Percentiles rank a stretch among this genome's conserved stretches.
Conservation (phyloP, 2,888 invertebrate species). For the Aromia moschata region DNA sequence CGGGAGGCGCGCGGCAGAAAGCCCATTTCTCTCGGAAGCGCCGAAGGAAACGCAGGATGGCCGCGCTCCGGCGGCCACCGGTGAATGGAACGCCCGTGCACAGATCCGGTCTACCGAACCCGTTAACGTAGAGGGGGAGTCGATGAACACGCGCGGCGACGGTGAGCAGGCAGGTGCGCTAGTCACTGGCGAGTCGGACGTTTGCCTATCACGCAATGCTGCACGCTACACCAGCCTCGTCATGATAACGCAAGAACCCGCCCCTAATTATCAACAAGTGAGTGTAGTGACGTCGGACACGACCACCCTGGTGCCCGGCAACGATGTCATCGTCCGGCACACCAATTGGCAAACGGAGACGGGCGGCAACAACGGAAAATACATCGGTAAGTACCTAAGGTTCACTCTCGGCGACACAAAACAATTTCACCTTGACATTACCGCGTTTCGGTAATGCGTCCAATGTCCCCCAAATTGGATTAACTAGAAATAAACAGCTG, state of each 20-base stretch:
- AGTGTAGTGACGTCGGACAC: slow-evolving; percentile 81
- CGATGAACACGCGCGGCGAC: slow-evolving; percentile 53
- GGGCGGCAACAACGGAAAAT: slow-evolving; percentile 28
- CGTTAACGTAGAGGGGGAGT: slow-evolving; percentile 55
- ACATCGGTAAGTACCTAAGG: slow-evolving; percentile 34
- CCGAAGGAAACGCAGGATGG: slow-evolving; percentile 26
- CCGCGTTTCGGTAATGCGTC: background rate
- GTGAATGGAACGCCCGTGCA: slow-evolving; percentile 52
- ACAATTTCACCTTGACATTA: slow-evolving; percentile 28
- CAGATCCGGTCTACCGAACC: slow-evolving; percentile 58
- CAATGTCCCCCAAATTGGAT: background rate
- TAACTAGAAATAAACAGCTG: background rate
- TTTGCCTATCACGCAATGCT: slow-evolving; percentile 56
- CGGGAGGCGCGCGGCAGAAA: slow-evolving; percentile 31
- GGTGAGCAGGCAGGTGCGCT: slow-evolving; percentile 62
- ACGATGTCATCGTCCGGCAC: slow-evolving; percentile 72
- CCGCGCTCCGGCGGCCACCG: slow-evolving; percentile 29
- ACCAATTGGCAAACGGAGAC: slow-evolving; percentile 69
- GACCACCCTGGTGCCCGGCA: slow-evolving; percentile 72
- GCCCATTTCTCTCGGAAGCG: slow-evolving; percentile 24
- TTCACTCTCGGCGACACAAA: slow-evolving; percentile 1
- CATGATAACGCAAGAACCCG: slow-evolving; percentile 83
- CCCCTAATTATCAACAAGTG: slow-evolving; percentile 68
- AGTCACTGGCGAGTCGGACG: slow-evolving; percentile 51
- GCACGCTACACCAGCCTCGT: slow-evolving; percentile 88